Evolutionary conservation across 2,797 vertebrate species (phyloP).

Genomic region (Xerus rutilus): DNA sequence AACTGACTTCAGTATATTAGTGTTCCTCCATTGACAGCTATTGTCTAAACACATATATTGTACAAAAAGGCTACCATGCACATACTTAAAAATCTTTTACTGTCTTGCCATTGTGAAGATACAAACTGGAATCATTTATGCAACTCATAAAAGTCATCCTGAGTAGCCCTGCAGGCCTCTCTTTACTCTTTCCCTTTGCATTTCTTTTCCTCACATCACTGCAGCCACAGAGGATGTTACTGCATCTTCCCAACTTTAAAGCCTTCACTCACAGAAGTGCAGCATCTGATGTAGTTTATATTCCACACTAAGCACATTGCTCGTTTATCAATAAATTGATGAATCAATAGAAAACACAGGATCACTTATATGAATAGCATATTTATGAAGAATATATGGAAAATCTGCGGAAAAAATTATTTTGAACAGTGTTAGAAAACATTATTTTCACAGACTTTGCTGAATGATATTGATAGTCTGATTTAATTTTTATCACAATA

Average conservation of each 20-base stretch:
- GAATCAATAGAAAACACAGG: not conserved
- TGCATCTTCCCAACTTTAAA: not conserved
- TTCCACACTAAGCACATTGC: not conserved
- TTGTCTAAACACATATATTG: not conserved
- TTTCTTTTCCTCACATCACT: not conserved
- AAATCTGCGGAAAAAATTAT: not conserved
- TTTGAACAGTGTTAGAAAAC: not conserved
- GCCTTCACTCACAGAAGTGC: not conserved
- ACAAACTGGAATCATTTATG: no score
- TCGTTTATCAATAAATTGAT: not conserved
- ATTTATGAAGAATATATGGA: not conserved
- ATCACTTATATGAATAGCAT: not conserved
- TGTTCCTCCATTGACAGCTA: not conserved
- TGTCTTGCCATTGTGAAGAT: not conserved
- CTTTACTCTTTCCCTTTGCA: not conserved
- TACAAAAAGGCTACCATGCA: not conserved
- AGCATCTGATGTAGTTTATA: not conserved
- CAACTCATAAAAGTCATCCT: not conserved
- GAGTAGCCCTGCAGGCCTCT: not conserved
- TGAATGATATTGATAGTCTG: not conserved
- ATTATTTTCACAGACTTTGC: not conserved
- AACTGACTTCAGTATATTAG: not conserved
- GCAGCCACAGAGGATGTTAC: not conserved
- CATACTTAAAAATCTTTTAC: not conserved
- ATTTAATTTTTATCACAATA: not conserved